phyloP scores from a whole-genome alignment of 2,888 invertebrate species.

The Sialis fuliginosa region DNA sequence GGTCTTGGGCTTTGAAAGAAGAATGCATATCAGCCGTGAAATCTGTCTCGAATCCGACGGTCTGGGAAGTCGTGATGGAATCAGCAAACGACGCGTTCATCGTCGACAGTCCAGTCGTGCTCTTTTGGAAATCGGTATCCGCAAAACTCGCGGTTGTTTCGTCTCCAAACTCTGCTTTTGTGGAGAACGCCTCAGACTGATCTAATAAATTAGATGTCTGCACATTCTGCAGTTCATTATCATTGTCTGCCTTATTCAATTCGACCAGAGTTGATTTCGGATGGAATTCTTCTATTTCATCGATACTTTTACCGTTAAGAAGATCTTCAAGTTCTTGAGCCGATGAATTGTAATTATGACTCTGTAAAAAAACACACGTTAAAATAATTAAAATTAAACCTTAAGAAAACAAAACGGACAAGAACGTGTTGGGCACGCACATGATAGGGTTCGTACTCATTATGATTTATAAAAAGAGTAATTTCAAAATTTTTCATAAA shows the following conservation, averaged over 20 bases:
- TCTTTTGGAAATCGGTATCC: conserved; percentile 7
- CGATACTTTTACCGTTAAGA: conserved; percentile 24
- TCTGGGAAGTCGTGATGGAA: conserved; percentile 25
- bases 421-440: no score
- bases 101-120: not conserved
- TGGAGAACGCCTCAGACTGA: conserved; percentile 29
- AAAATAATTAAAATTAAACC: conserved; percentile 7
- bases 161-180: conserved; percentile 31
- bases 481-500: no score
- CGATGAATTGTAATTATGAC: no score
- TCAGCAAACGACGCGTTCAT: conserved; percentile 29
- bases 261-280: conserved; percentile 13
- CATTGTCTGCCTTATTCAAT: conserved; percentile 1
- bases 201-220: conserved; percentile 20
- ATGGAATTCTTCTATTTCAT: conserved; percentile 24
- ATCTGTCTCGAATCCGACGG: conserved; percentile 27
- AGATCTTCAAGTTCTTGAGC: conserved; percentile 22
- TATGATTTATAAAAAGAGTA: no score
- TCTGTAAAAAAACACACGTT: conserved; percentile 12
- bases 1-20: conserved; percentile 38
- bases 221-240: not conserved
- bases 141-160: conserved; percentile 24
- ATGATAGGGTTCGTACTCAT: no score
- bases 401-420: no score
- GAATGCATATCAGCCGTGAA: conserved; percentile 31